Evolutionary conservation across 2,113 vertebrate genomes (phyloP).

Genomic region (Notiomystis cincta): DNA sequence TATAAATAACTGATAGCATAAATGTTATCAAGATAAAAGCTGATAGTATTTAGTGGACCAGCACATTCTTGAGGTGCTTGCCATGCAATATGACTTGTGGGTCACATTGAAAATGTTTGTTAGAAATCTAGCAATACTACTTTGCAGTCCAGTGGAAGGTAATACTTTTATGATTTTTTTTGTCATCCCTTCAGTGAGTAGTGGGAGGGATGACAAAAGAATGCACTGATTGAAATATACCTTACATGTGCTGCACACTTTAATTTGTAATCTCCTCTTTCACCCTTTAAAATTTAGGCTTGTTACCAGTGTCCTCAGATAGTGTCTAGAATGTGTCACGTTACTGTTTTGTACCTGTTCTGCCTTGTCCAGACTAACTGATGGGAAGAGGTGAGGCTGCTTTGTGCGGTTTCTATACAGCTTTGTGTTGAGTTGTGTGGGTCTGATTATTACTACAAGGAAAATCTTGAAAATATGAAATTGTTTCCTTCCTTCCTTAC

Average conservation of each 20-base stretch:
- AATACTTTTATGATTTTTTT: background rate
- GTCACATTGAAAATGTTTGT: background rate
- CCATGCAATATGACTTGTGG: background rate
- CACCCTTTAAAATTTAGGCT: background rate
- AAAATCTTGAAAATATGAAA: background rate
- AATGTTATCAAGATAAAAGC: background rate
- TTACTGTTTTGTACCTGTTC: background rate
- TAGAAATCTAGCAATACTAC: background rate
- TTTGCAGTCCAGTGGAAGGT: background rate
- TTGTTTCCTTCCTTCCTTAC: background rate
- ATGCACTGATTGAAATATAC: background rate
- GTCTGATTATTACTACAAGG: background rate
- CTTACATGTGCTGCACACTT: rapidly evolving
- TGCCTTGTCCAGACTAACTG: background rate
- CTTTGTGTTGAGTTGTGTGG: background rate
- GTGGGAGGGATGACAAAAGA: background rate
- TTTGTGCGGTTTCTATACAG: background rate
- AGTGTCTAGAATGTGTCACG: rapidly evolving
- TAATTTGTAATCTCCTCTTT: background rate
- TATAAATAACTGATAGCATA: no score
- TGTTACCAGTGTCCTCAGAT: background rate
- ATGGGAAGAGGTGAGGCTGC: background rate
- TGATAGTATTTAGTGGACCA: background rate
- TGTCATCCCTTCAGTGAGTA: background rate
- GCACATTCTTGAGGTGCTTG: background rate